These are phyloP conservation scores for Pteronotus mesoamericanus DNA, from an alignment of 2,797 vertebrate species.

Conservation along the genomic window DNA sequence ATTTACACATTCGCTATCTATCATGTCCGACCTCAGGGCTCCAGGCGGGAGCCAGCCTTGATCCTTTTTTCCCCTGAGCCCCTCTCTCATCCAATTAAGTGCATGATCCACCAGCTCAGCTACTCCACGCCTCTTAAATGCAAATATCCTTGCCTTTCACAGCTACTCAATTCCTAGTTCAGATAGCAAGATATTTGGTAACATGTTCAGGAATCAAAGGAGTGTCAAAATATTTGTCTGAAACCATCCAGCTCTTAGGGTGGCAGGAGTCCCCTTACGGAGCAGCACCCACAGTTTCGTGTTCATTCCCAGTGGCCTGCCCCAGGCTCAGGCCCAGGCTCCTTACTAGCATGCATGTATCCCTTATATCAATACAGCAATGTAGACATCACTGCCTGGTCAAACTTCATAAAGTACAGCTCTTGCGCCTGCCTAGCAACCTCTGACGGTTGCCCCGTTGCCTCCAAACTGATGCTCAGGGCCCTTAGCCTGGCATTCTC, in stretches of 20 bases:
- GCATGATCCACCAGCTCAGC: neutral
- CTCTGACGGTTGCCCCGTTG: neutral
- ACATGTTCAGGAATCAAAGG: no score
- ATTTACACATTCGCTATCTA: neutral
- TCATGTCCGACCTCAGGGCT: neutral
- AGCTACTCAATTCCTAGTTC: neutral
- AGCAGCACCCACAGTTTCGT: no score
- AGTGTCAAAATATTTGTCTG: neutral
- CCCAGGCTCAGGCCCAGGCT: neutral
- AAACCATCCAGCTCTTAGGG: neutral
- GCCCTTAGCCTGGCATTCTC: neutral
- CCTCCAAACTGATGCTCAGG: neutral
- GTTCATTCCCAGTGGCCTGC: neutral
- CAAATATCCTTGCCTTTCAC: neutral
- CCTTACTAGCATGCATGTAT: neutral
- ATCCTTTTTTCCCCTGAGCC: neutral
- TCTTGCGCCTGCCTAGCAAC: neutral
- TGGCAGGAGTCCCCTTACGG: neutral
- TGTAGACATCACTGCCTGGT: neutral
- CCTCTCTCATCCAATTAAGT: neutral
- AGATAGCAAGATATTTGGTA: neutral
- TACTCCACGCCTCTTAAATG: neutral
- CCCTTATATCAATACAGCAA: neutral
- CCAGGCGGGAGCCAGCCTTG: neutral
- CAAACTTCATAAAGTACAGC: neutral